Evolutionary conservation across 2,797 vertebrate species (phyloP).

Genomic region (Pempheris klunzingeri): DNA sequence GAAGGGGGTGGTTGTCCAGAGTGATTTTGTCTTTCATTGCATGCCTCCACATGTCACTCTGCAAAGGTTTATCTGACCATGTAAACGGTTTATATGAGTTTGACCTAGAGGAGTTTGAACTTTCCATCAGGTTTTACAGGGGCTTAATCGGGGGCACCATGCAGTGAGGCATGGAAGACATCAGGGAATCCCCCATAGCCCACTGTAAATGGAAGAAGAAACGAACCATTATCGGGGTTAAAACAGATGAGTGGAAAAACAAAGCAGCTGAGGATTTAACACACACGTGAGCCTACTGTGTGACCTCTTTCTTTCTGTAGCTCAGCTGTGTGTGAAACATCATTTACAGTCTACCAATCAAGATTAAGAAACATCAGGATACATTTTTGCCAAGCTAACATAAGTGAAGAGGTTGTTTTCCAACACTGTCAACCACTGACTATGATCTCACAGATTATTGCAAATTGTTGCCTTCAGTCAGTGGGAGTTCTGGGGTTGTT

Average conservation of each 20-base stretch:
- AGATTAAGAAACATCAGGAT: slow-evolving; percentile 22
- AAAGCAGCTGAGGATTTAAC: slow-evolving; percentile 65
- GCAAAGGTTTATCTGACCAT: slow-evolving; percentile 32
- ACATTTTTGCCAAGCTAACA: slow-evolving; percentile 16
- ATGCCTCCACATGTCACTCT: slow-evolving; percentile 39
- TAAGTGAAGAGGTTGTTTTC: slow-evolving; percentile 25
- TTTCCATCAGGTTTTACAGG: slow-evolving; percentile 50
- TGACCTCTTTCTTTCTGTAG: slow-evolving; percentile 58
- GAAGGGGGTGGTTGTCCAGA: slow-evolving; percentile 25
- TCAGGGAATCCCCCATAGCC: slow-evolving; percentile 73
- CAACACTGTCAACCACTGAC: neutral
- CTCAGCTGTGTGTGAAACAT: slow-evolving; percentile 56
- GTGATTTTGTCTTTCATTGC: slow-evolving; percentile 17
- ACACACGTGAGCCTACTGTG: slow-evolving; percentile 45
- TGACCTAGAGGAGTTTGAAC: slow-evolving; percentile 51
- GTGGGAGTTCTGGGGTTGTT: slow-evolving; percentile 22
- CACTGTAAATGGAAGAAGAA: slow-evolving; percentile 63
- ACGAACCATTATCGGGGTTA: slow-evolving; percentile 63
- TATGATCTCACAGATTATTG: slow-evolving; percentile 7
- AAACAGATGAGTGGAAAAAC: slow-evolving; percentile 64
- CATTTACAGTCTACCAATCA: slow-evolving; percentile 43
- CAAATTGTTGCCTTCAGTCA: slow-evolving; percentile 2
- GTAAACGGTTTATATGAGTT: slow-evolving; percentile 17
- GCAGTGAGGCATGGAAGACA: slow-evolving; percentile 58
- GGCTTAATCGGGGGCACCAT: slow-evolving; percentile 37